Evolutionary conservation across 2,888 invertebrate genomes (phyloP).

Genomic region (Ametastegia equiseti): DNA sequence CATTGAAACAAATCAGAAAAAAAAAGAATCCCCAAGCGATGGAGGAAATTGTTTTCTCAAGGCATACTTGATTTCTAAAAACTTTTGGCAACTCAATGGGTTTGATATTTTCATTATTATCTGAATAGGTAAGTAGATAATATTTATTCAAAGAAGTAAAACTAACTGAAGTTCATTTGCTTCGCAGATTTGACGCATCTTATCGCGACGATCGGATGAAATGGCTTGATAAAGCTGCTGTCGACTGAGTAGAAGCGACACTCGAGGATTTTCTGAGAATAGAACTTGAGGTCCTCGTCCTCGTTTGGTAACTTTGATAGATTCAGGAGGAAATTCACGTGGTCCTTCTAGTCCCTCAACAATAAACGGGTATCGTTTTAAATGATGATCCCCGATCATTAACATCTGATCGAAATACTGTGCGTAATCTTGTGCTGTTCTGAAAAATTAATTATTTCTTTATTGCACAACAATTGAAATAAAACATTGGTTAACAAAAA

Average conservation of each 20-base stretch:
- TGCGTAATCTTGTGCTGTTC: constrained; percentile 68
- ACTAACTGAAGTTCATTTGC: constrained; percentile 56
- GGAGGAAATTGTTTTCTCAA: constrained; percentile 6
- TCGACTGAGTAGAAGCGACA: constrained; percentile 64
- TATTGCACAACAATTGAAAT: not conserved
- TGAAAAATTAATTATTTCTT: constrained; percentile 52
- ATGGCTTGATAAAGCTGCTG: constrained; percentile 65
- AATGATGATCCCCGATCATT: constrained; percentile 66
- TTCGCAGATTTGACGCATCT: constrained; percentile 69
- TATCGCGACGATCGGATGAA: constrained; percentile 66
- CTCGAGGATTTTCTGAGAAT: constrained; percentile 70
- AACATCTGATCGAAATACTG: constrained; percentile 70
- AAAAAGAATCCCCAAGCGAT: not conserved
- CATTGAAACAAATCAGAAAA: not conserved
- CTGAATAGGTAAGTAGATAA: not conserved
- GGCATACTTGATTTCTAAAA: constrained; percentile 9
- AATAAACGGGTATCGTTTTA: constrained; percentile 63
- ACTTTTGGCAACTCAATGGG: too few species aligned
- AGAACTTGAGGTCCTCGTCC: constrained; percentile 62
- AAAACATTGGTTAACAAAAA: not conserved
- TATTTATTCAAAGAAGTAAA: not conserved
- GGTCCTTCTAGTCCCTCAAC: constrained; percentile 66
- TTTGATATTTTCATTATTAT: too few species aligned
- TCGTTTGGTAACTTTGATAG: constrained; percentile 66
- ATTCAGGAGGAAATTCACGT: constrained; percentile 71